These are phyloP conservation scores for Drosophila varians DNA, from an alignment of 1,140 invertebrate genomes.

Conservation along the genomic window DNA sequence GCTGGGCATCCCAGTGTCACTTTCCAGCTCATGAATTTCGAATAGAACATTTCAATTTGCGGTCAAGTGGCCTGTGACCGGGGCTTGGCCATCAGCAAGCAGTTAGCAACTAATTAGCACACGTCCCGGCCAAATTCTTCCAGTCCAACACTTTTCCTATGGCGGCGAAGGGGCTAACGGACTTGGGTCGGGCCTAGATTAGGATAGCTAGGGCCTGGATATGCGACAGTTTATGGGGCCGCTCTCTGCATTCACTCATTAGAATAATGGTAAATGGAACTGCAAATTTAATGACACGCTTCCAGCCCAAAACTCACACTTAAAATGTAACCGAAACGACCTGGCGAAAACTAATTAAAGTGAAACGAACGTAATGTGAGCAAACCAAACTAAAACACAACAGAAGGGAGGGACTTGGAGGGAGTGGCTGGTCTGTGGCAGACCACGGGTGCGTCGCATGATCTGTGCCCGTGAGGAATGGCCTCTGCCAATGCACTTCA, in stretches of 20 bases:
- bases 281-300: slow-evolving; percentile 55
- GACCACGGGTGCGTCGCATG: slow-evolving; percentile 62
- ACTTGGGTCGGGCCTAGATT: neutral
- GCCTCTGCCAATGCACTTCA: slow-evolving; percentile 58
- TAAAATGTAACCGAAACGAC: slow-evolving; percentile 6
- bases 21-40: slow-evolving; percentile 38
- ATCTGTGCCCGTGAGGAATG: slow-evolving; percentile 23
- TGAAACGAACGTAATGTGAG: slow-evolving; percentile 40
- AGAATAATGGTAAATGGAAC: slow-evolving; percentile 66
- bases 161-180: neutral
- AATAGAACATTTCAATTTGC: slow-evolving; percentile 40
- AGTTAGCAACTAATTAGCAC: slow-evolving; percentile 59
- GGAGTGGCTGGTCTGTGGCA: slow-evolving; percentile 16
- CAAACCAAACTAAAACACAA: too few relatives aligned
- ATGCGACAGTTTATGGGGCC: neutral
- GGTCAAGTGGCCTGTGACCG: slow-evolving; percentile 28
- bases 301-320: slow-evolving; percentile 14
- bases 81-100: slow-evolving; percentile 24
- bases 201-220: too few relatives aligned
- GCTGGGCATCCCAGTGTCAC: neutral
- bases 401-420: slow-evolving; percentile 15
- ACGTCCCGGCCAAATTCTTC: slow-evolving; percentile 25
- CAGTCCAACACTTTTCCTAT: neutral
- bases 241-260: slow-evolving; percentile 35
- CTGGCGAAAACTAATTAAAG: slow-evolving; percentile 66